Base-by-base conservation (phyloP, 2,113 vertebrate genomes). In the Stegostoma tigrinum region DNA sequence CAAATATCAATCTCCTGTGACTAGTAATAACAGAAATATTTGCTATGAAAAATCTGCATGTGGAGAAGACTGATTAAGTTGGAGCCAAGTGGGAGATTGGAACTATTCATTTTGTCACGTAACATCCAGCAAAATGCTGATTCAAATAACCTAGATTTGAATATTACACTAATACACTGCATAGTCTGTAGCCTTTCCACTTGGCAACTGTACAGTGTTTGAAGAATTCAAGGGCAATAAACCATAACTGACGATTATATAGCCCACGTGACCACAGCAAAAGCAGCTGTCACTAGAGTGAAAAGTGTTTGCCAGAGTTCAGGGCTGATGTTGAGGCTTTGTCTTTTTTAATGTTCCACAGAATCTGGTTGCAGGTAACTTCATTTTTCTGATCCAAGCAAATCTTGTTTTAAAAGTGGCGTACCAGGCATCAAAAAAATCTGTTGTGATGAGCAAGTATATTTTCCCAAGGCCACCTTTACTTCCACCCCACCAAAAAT, bases 191-290 rank as follows among this genome's bases (percentile, higher is more conserved):
- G 61, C 17, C 89, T 72, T 72, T 67, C 23, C 68, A 52, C 94
- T 72, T 95, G 94, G 94, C 94, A 75, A 70, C 94, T 95, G 24
- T 72, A 48, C 94, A 95, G 68, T 68, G 72, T 95, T 30, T 72
- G 68, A 52, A 67, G 68, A 95, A 95, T 95, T 95, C 38, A 95
- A 95, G 94, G 68, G 94, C 42, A 95, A 75, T 42, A 75, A 95
- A 95, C 94, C 94, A 75, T 95, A 95, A 95, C 94, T 95, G 75
- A 95, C 34, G 42, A 95, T 68, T 75, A n/a, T 95, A 75, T 72
- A 95, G 45, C 45, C 68, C 91, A 94, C 45, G 91, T 94, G 91
- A 94, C 91, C 94, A 75, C 42, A 75, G 68, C 23, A 48, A 72
- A 95, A 94, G 38, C 66, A 94, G n/a, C n/a, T 45, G 45, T 95